Conservation (phyloP, 92 coral and sea anemone species). For the Isaurus tuberculatus region DNA sequence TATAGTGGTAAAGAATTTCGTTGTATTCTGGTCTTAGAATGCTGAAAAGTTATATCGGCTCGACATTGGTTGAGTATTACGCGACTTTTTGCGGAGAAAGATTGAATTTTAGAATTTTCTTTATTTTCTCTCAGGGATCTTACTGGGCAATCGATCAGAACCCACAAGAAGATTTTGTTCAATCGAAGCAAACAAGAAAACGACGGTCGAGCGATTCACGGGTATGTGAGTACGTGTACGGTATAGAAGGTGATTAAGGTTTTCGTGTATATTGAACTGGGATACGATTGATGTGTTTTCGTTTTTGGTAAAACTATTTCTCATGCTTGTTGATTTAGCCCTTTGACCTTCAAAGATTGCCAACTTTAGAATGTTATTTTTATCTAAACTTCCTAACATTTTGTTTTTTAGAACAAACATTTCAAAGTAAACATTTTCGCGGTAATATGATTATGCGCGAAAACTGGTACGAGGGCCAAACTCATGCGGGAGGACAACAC, state of each 20-base stretch:
- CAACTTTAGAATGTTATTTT: constrained; percentile 9
- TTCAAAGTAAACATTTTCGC: constrained; percentile 34
- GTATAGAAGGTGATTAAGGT: not conserved
- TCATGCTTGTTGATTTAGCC: constrained; percentile 4
- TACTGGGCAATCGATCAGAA: constrained; percentile 99
- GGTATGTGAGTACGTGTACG: constrained; percentile 68
- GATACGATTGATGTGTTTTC: constrained; percentile 9
- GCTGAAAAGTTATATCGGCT: constrained; percentile 50
- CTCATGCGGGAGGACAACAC: not conserved
- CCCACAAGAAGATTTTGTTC: constrained; percentile 87
- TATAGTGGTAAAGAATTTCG: not conserved
- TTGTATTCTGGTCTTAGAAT: constrained; percentile 17
- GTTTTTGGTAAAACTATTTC: constrained; percentile 1
- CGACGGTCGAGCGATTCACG: constrained; percentile 87
- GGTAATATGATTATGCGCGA: constrained; percentile 46
- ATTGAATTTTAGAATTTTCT: not conserved
- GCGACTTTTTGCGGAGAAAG: not conserved
- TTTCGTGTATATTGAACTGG: constrained; percentile 28
- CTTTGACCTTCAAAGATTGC: not conserved
- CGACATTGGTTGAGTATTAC: constrained; percentile 10
- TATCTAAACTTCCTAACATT: not conserved
- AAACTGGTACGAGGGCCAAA: constrained; percentile 45
- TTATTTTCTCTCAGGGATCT: constrained; percentile 73
- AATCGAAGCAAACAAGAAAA: constrained; percentile 87
- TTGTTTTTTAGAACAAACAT: not conserved